Conservation (phyloP, 2,888 invertebrate genomes). For the Cephus nigrinus region DNA sequence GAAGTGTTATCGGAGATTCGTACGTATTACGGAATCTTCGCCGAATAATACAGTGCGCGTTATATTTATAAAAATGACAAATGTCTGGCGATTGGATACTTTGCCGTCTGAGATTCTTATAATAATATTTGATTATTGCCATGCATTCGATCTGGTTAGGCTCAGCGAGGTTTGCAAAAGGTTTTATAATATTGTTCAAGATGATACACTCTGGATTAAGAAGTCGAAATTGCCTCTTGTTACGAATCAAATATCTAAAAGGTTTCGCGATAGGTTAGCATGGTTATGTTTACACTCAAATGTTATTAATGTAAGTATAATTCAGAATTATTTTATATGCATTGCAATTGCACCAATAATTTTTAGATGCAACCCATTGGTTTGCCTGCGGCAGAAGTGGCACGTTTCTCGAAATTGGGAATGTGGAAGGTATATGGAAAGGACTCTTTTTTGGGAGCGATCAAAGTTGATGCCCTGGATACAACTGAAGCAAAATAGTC, state of each 20-base stretch:
- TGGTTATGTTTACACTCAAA: conserved; percentile 13
- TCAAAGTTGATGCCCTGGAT: conserved; percentile 70
- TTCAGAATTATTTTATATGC: not conserved
- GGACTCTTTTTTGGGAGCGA: conserved; percentile 63
- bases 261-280: conserved; percentile 53
- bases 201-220: conserved; percentile 61
- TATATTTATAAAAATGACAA: conserved; percentile 46
- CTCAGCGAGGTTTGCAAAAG: conserved; percentile 67
- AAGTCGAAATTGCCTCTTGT: conserved; percentile 52
- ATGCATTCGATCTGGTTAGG: conserved; percentile 67
- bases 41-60: not conserved
- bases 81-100: conserved; percentile 47
- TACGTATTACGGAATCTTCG: not conserved
- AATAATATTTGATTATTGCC: conserved; percentile 69
- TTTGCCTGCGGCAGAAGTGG: conserved; percentile 61
- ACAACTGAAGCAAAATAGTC: conserved; percentile 65
- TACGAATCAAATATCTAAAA: conserved; percentile 57
- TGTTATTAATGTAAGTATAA: not conserved
- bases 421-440: conserved; percentile 68
- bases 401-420: conserved; percentile 70
- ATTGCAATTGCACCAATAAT: not conserved
- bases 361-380: conserved; percentile 54
- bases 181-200: conserved; percentile 67
- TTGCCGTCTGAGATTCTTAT: conserved; percentile 68
- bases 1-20: not conserved